Base-by-base conservation (phyloP, 1,140 invertebrate species). In the Drosophila carrolli region DNA sequence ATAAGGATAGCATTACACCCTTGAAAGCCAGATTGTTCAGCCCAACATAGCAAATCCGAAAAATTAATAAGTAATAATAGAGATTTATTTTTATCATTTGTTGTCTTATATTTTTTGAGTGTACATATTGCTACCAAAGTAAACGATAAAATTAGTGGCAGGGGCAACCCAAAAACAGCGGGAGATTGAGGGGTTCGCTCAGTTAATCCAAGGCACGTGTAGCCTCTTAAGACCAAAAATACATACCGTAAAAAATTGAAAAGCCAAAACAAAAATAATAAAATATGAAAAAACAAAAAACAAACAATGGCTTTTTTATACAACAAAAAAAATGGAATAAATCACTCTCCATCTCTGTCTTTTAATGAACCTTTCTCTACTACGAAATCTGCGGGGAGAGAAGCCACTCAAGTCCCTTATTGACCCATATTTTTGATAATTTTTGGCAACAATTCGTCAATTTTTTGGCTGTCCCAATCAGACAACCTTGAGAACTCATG, bases 171-270 rank as follows among this genome's bases (percentile, higher is more conserved):
- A 1, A 10, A 35, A 14, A 29, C 32, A 48, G 58, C 58, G 14
- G 58, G 48, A 41, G 14, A 9, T 19, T 8, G 23, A 19, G 41
- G 19, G 23, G 51, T 35, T 46, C 43, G 75, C 53, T 63, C 51
- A 47, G 35, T 72, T 86, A 89, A 88, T 88, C 84, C 79, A 77
- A 44, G 84, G 80, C 83, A 88, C 84, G 84, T 88, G 83, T 88
- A 83, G 59, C 60, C 83, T 88, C 84, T 88, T 83, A 72, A 79
- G 70, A 67, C 61, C 56, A 23, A 35, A 67, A 75, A 56, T 55
- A 54, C 37, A 47, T 47, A 57, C 16, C 79, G 37, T 65, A 56
- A 1, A 56, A 67, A 67, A 60, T 62, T 40, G 14, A 35, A 53
- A 50, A 11, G 32, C 35, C 47, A 66, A 50, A 48, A 74, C 32